Evolutionary conservation across 2,113 vertebrate species (phyloP), one percentile per base, ranked within the genome.

Genomic region (Actenoides hombroni): DNA sequence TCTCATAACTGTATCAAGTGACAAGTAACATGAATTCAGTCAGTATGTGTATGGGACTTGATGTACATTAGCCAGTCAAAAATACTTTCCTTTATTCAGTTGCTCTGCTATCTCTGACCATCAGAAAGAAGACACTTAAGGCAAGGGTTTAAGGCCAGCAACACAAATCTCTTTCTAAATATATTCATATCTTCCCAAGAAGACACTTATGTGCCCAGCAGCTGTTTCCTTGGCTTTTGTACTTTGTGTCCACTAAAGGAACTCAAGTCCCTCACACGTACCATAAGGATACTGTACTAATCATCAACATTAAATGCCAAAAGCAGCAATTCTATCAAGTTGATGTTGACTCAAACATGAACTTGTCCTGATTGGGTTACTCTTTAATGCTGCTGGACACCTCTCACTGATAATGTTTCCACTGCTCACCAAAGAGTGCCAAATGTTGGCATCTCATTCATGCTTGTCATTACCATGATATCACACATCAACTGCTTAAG

Each of bases 401-500:
- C 80, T 86, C 90, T 96, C 90, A 94, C 92, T 96, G 86, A 61
- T 83, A 92, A 94, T 95, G 80, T 83, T 95, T 95, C 87, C 67
- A 44, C 67, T 90, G 87, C 64, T 94, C 74, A 90, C 76, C 69
- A 90, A 95, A 84, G 93, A 94, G 88, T 95, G 95, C 86, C 92
- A 97, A 95, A 90, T 46, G 29, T 78, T 97, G 97, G 96, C 96
- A 95, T 93, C 85, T 91, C 88, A 93, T 95, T 91, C 95, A 95
- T 95, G 93, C 93, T 94, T 97, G 95, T 96, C 97, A 97, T 86
- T 96, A 86, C 83, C 96, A 96, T 95, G 95, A 96, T 96, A 95
- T 94, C 92, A 95, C 83, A 89, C 56, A 80, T 88, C 86, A 48
- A 5, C 29, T 54, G 93, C 15, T 33, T 65, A 69, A 85, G 76